phyloP scores from a whole-genome alignment of 2,797 vertebrate species.

The Coranthus polyacanthus region DNA sequence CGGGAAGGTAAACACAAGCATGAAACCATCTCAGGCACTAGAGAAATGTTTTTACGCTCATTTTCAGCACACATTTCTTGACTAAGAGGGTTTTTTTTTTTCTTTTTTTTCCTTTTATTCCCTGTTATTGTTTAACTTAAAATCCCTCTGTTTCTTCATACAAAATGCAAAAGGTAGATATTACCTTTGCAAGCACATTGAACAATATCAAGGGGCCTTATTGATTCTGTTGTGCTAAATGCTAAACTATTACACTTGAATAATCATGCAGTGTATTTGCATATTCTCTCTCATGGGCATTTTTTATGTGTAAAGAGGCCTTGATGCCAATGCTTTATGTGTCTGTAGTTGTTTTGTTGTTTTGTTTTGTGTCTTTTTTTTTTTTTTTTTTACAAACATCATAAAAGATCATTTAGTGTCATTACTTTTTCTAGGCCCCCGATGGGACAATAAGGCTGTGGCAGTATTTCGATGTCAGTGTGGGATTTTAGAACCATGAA shows the following conservation, averaged over 20 bases:
- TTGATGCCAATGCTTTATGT: constrained; percentile 60
- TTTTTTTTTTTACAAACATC: constrained; percentile 17
- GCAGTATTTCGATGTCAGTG: constrained; percentile 46
- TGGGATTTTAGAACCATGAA: constrained; percentile 50
- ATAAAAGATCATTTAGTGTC: constrained; percentile 7
- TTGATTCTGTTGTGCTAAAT: constrained; percentile 16
- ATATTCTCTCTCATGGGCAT: constrained; percentile 24
- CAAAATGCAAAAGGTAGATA: too few species aligned
- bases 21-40: neutral
- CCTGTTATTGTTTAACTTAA: neutral
- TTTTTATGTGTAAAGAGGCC: constrained; percentile 27
- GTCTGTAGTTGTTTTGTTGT: constrained; percentile 7
- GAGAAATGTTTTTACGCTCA: constrained; percentile 1
- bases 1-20: neutral
- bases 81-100: neutral
- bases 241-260: constrained; percentile 54
- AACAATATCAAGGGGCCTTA: constrained; percentile 22
- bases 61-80: too few species aligned
- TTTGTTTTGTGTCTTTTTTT: too few species aligned
- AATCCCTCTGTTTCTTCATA: neutral
- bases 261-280: constrained; percentile 42
- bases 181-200: constrained; percentile 1
- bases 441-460: constrained; percentile 32
- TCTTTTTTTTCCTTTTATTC: neutral
- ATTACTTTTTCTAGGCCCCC: constrained; percentile 37